Evolutionary conservation across 2,888 invertebrate genomes (phyloP).

Genomic region (Erebia palarica): DNA sequence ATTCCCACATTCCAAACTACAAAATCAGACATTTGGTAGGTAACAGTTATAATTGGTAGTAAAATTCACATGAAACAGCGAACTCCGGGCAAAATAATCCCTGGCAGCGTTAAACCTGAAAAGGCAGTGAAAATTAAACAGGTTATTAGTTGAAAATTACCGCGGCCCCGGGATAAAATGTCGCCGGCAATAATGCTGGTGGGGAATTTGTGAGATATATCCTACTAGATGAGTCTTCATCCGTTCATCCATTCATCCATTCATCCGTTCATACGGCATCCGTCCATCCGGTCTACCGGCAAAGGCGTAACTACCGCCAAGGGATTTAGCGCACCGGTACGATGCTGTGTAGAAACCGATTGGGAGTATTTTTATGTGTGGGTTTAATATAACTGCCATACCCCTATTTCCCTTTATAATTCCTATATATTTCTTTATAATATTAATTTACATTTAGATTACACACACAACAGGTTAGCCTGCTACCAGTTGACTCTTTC

Average conservation of each 20-base stretch:
- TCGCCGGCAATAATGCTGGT: conserved; percentile 66
- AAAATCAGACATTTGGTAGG: not conserved
- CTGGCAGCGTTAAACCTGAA: conserved; percentile 46
- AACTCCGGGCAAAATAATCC: conserved; percentile 18
- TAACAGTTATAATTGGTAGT: not conserved
- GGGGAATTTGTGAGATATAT: conserved; percentile 38
- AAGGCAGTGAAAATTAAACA: conserved; percentile 68
- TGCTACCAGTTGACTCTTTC: conserved; percentile 42
- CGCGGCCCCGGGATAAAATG: conserved; percentile 63
- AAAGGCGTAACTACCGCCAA: no score
- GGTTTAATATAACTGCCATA: no score
- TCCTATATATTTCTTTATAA: no score
- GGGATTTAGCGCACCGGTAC: no score
- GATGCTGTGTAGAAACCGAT: no score
- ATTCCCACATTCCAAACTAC: not conserved
- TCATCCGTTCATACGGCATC: no score
- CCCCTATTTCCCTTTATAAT: no score
- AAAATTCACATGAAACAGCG: conserved; percentile 18
- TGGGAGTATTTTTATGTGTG: no score
- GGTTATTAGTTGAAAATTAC: conserved; percentile 81
- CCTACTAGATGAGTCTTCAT: conserved; percentile 47
- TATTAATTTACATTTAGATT: not conserved
- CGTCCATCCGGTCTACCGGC: no score
- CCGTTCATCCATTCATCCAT: no score
- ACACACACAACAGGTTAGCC: no score